Conservation (phyloP, 2,888 invertebrate species). For the Eilema caniola region DNA sequence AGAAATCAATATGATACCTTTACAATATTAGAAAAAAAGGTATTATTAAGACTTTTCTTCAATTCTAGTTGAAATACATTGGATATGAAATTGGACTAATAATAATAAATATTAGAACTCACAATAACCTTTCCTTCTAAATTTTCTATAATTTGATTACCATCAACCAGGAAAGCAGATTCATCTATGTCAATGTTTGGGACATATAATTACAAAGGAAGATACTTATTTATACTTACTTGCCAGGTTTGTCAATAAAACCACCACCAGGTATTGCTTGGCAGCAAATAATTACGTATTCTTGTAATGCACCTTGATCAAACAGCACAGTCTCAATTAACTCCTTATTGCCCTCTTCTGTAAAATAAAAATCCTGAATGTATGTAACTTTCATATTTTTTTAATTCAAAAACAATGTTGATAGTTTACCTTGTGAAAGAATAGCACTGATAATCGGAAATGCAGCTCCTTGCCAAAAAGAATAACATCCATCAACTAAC, state of each 20-base stretch:
- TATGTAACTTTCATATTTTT: background rate
- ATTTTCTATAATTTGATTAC: background rate
- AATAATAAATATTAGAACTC: no score
- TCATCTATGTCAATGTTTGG: background rate
- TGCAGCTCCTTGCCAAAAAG: conserved; percentile 99
- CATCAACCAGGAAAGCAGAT: background rate
- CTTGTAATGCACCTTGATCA: conserved; percentile 95
- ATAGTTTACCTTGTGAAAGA: conserved; percentile 81
- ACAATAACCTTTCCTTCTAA: no score
- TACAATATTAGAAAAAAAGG: no score
- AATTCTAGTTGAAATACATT: no score
- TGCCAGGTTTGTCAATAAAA: conserved; percentile 98
- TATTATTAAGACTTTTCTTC: no score
- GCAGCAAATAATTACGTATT: conserved; percentile 97
- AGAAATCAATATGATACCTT: no score
- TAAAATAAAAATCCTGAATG: conserved; percentile 48
- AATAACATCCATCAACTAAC: conserved; percentile 99
- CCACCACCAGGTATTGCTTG: conserved; percentile 94
- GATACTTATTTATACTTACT: conserved; percentile 86
- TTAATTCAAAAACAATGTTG: background rate
- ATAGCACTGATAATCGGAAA: conserved; percentile 95
- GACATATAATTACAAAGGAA: conserved; percentile 3
- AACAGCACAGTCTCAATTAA: conserved; percentile 90
- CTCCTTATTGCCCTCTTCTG: conserved; percentile 78
- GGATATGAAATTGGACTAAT: no score